These are phyloP conservation scores for Conistra vaccinii DNA, from an alignment of 2,888 invertebrate genomes.

Conservation along the genomic window DNA sequence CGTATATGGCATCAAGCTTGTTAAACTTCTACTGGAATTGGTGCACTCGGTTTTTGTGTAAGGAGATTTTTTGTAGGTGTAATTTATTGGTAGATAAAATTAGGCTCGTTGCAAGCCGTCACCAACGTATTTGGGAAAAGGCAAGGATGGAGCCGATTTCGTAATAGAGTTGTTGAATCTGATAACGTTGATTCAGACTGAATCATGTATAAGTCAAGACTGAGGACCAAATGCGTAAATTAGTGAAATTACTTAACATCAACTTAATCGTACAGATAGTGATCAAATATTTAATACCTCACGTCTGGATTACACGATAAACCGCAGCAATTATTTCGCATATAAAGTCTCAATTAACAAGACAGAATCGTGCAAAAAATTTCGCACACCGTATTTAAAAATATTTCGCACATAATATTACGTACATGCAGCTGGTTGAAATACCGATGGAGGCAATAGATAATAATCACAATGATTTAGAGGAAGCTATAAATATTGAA, in stretches of 20 bases:
- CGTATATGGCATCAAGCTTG: constrained; percentile 45
- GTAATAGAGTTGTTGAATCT: constrained; percentile 24
- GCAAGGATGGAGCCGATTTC: constrained; percentile 33
- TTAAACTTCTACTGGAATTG: constrained; percentile 39
- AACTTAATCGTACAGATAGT: constrained; percentile 6
- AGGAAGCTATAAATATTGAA: constrained; percentile 52
- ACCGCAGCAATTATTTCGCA: constrained; percentile 16
- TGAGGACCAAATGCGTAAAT: not conserved
- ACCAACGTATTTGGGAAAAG: constrained; percentile 33
- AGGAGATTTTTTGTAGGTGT: constrained; percentile 48
- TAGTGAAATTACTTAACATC: constrained; percentile 13
- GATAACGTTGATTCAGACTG: not conserved
- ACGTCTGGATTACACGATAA: constrained; percentile 35
- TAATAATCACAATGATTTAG: constrained; percentile 21
- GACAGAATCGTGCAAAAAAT: constrained; percentile 9
- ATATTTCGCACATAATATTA: constrained; percentile 19
- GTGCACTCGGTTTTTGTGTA: constrained; percentile 43
- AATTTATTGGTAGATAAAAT: constrained; percentile 37
- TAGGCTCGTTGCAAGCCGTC: constrained; percentile 5
- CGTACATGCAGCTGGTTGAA: not conserved
- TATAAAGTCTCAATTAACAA: constrained; percentile 35
- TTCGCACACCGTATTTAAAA: constrained; percentile 5
- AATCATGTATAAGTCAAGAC: not conserved
- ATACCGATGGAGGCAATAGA: constrained; percentile 35
- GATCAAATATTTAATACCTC: constrained; percentile 13